Evolutionary conservation across 2,797 vertebrate genomes (phyloP), one percentile per base, ranked within the genome.

Genomic region (Avahi laniger): DNA sequence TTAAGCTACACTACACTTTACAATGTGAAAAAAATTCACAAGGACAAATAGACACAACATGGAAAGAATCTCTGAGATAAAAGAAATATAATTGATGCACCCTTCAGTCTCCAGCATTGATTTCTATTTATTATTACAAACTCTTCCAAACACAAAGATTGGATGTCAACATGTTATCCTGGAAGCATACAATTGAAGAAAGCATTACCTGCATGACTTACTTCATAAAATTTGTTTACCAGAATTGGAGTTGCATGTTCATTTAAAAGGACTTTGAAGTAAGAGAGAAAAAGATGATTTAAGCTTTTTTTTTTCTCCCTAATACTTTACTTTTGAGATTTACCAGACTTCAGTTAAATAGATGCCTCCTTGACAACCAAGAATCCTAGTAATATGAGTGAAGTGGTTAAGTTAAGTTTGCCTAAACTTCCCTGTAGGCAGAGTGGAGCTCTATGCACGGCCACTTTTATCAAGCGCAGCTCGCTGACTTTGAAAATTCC

Each of bases 61-160:
- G 35, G 89, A 97, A 93, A 93, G 95, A 85, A 94, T 91, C 93
- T 94, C 82, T 89, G 92, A 82, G 94, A 89, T 97, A 97, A 98
- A 98, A 98, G 97, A 97, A 97, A 96, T 96, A 95, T 97, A 98
- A 98, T 96, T 97, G 97, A 98, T 98, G 93, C 86, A 95, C 89
- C 94, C 94, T 97, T 98, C 98, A 95, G 91, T 95, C 95, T 95
- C 90, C 91, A 93, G 97, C 97, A 98, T 94, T 97, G 97, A 98
- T 98, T 98, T 98, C 97, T 98, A 98, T 97, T 98, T 98, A 98
- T 98, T 98, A 98, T 97, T 98, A 94, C 92, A 96, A 98, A 98
- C 96, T 98, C 98, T 98, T 98, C 98, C 96, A 96, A 97, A 97
- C 95, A 96, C 95, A 92, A 98, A 98, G 98, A 98, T 88, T 96